phyloP scores from a whole-genome alignment of 2,797 vertebrate species.

The Ctenopoma kingsleyae region DNA sequence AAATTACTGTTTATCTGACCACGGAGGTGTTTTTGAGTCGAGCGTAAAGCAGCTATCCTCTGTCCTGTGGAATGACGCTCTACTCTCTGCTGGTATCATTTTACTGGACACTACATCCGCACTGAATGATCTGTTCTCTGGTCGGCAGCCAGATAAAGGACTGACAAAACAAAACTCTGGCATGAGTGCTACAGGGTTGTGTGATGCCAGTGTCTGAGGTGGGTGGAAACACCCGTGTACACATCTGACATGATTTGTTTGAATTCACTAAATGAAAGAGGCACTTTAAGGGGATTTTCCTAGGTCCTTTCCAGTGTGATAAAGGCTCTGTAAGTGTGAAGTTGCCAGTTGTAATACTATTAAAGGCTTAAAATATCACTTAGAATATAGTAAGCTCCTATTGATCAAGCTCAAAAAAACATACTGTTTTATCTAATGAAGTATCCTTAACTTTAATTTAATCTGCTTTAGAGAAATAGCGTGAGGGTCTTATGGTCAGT shows the following conservation, averaged over 20 bases:
- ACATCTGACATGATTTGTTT: conserved; percentile 59
- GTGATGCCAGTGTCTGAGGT: conserved; percentile 48
- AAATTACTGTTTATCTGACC: conserved; percentile 81
- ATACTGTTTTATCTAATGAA: neutral
- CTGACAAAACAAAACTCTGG: conserved; percentile 64
- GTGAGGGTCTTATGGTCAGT: too few relatives aligned
- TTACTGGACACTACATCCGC: conserved; percentile 47
- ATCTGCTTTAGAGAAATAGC: too few relatives aligned
- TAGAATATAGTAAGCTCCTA: neutral
- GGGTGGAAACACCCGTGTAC: conserved; percentile 48
- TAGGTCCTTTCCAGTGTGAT: conserved; percentile 51
- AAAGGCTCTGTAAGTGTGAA: conserved; percentile 33
- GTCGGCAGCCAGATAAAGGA: conserved; percentile 53
- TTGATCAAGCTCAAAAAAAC: neutral
- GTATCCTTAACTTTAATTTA: too few relatives aligned
- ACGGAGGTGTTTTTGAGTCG: conserved; percentile 51
- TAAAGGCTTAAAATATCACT: neutral
- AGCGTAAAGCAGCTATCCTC: conserved; percentile 28
- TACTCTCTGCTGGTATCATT: conserved; percentile 28
- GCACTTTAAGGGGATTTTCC: conserved; percentile 59
- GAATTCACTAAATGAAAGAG: conserved; percentile 52
- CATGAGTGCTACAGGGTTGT: conserved; percentile 15
- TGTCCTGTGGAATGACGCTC: conserved; percentile 24
- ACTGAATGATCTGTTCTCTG: conserved; percentile 68
- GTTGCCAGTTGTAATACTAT: conserved; percentile 25